Percentiles rank a stretch among this genome's conserved stretches.
Conservation (phyloP, 2,113 vertebrate genomes). For the Labrus mixtus region DNA sequence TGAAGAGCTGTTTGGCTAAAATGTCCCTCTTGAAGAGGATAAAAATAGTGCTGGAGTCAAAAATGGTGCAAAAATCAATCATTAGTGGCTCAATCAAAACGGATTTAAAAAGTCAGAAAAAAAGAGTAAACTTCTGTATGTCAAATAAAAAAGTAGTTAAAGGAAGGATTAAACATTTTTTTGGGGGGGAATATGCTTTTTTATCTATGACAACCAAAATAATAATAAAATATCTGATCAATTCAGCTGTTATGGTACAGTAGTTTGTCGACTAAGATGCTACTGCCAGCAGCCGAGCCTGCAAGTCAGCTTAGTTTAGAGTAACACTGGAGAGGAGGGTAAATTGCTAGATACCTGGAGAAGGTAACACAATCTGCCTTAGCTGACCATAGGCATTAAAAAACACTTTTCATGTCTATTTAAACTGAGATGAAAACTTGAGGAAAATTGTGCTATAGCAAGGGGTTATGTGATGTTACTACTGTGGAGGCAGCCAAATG, state of each 20-base stretch:
- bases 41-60: slow-evolving; percentile 21
- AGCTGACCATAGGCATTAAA: neutral
- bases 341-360: neutral
- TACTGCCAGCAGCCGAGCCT: neutral
- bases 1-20: slow-evolving; percentile 18
- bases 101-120: neutral
- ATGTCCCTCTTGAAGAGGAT: slow-evolving; percentile 14
- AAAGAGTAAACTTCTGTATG: neutral
- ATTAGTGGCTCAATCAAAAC: neutral
- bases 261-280: neutral
- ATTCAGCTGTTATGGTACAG: neutral
- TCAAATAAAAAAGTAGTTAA: neutral
- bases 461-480: too few species aligned
- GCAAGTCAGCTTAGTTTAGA: neutral
- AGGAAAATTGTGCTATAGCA: too few species aligned
- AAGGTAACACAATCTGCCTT: neutral
- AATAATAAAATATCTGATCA: neutral
- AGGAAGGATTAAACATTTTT: neutral
- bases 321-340: neutral
- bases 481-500: too few species aligned
- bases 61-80: slow-evolving; percentile 3
- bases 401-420: neutral
- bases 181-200: neutral
- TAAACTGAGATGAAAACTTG: too few species aligned
- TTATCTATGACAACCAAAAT: neutral